Evolutionary conservation across 1,140 invertebrate species (phyloP).

Genomic region (Drosophila mayri): DNA sequence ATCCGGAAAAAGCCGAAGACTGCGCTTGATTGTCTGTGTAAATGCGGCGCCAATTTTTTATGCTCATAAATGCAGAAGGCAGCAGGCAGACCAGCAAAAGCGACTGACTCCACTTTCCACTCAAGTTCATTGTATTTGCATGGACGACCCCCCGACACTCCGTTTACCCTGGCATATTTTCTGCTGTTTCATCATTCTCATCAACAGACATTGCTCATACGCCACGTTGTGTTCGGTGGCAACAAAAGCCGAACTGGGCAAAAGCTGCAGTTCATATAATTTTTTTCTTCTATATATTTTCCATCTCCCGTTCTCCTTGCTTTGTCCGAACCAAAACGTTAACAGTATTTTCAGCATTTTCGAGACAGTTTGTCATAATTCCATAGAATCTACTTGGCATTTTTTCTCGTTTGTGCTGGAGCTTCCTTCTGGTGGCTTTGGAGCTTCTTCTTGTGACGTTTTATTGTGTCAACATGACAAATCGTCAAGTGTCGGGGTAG

Average conservation of each 20-base stretch:
- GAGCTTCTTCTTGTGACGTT: conserved; percentile 55
- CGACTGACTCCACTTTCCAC: conserved; percentile 30
- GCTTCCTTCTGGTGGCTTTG: conserved; percentile 20
- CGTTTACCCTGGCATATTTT: conserved; percentile 65
- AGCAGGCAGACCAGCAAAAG: conserved; percentile 33
- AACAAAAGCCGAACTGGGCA: conserved; percentile 58
- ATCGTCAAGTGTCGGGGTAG: conserved; percentile 63
- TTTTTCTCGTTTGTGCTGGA: conserved; percentile 27
- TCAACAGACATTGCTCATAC: conserved; percentile 81
- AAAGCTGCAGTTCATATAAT: conserved; percentile 60
- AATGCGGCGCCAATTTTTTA: conserved; percentile 81
- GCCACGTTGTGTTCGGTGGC: conserved; percentile 64
- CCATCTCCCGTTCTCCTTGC: not conserved
- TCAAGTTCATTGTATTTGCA: conserved; percentile 83
- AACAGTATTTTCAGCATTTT: conserved; percentile 82
- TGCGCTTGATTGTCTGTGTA: conserved; percentile 69
- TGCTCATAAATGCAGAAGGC: conserved; percentile 73
- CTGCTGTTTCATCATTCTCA: conserved; percentile 83
- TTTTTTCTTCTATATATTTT: conserved; percentile 21
- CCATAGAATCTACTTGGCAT: conserved; percentile 66
- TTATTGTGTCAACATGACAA: conserved; percentile 82
- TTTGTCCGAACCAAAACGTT: conserved; percentile 66
- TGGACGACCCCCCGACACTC: conserved; percentile 16
- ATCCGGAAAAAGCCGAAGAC: conserved; percentile 38
- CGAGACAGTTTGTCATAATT: conserved; percentile 83